Conservation (phyloP, 2,888 invertebrate genomes). For the Plagodis pulveraria region DNA sequence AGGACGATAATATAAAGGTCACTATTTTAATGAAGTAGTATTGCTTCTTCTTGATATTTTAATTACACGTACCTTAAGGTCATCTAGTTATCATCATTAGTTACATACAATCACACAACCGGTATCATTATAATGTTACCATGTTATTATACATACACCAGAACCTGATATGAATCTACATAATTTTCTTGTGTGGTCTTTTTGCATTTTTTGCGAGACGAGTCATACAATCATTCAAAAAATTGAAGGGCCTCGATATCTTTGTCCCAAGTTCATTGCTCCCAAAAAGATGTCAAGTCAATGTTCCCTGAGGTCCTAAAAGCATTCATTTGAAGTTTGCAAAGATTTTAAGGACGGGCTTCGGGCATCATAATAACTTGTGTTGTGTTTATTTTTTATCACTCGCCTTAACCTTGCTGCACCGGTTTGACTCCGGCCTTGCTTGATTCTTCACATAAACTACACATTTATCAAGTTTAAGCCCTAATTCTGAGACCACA, state of each 20-base stretch:
- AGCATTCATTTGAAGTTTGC: conserved; percentile 28
- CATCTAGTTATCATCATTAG: conserved; percentile 31
- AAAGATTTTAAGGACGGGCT: conserved; percentile 38
- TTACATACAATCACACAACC: conserved; percentile 18
- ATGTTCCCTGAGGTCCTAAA: conserved; percentile 30
- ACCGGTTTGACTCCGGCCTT: conserved; percentile 61
- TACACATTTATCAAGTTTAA: conserved; percentile 15
- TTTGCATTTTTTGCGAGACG: conserved; percentile 24
- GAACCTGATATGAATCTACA: conserved; percentile 11
- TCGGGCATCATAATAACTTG: conserved; percentile 44
- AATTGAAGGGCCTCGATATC: conserved; percentile 32
- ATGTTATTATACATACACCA: conserved; percentile 12
- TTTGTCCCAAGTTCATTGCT: conserved; percentile 36
- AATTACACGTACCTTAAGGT: conserved; percentile 27
- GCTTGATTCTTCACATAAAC: conserved; percentile 32
- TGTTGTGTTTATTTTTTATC: conserved; percentile 61
- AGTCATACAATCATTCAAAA: conserved; percentile 37
- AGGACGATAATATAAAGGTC: conserved; percentile 12
- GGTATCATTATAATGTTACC: conserved; percentile 17
- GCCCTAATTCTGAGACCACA: conserved; percentile 16
- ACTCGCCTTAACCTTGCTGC: conserved; percentile 67
- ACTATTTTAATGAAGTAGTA: conserved; percentile 13
- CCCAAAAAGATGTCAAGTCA: conserved; percentile 31
- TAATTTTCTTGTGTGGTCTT: conserved; percentile 10
- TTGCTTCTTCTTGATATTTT: conserved; percentile 18